Evolutionary conservation across 2,797 vertebrate species (phyloP).

Genomic region (Brachyrhaphis roseni): DNA sequence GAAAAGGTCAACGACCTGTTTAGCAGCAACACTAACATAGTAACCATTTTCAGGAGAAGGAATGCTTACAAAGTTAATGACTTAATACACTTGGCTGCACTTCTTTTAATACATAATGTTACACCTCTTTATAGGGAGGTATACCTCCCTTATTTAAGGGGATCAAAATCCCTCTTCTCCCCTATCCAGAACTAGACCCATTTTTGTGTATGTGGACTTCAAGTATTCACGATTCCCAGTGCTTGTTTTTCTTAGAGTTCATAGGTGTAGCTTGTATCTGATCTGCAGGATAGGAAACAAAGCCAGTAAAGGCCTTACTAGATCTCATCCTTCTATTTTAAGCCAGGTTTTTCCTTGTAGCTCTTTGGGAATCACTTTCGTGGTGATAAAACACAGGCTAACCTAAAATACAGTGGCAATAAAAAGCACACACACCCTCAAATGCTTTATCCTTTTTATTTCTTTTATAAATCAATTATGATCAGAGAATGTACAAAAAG

Average conservation of each 20-base stretch:
- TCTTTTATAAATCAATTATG: neutral
- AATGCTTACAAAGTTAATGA: neutral
- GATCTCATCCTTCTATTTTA: neutral
- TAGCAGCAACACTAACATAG: neutral
- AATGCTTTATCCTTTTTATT: neutral
- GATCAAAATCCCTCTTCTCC: no score
- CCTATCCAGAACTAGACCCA: neutral
- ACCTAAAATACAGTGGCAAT: neutral
- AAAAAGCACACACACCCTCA: neutral
- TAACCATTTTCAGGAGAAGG: neutral
- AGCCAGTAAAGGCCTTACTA: neutral
- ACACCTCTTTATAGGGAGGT: neutral
- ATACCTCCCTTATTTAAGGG: no score
- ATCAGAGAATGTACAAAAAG: neutral
- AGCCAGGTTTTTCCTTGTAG: neutral
- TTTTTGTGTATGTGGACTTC: neutral
- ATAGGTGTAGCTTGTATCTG: neutral
- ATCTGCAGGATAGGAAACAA: neutral
- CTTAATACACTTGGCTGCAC: neutral
- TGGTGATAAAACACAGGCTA: neutral
- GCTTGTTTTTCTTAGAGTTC: neutral
- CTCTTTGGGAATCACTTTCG: neutral
- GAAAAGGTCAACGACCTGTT: neutral
- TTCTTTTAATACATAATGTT: neutral
- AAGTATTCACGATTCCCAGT: no score